Evolutionary conservation across 2,113 vertebrate genomes (phyloP).

Genomic region (Bos taurus): DNA sequence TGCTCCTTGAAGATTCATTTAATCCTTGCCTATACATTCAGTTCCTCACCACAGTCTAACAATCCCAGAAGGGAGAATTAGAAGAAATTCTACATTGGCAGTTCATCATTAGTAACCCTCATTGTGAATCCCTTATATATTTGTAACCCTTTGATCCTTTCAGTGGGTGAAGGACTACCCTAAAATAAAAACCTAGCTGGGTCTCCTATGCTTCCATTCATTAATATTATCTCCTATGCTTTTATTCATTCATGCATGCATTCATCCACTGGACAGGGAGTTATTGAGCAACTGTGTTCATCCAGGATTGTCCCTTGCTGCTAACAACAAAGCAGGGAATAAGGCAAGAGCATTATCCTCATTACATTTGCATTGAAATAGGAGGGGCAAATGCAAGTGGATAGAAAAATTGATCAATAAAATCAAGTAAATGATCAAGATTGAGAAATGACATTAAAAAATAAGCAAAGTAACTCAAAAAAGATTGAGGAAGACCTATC

Average conservation of each 20-base stretch:
- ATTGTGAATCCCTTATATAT: not conserved
- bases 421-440: not conserved
- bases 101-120: not conserved
- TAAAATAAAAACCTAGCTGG: not conserved
- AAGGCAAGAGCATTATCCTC: not conserved
- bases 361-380: not conserved
- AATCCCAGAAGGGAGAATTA: not conserved
- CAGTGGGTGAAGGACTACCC: not conserved
- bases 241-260: not conserved
- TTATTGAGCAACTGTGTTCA: not conserved
- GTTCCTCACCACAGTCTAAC: not conserved
- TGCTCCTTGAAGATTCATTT: not conserved
- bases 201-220: not conserved
- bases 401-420: not conserved
- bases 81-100: not conserved
- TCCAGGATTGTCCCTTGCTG: not conserved
- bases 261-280: not conserved
- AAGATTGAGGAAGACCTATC: not conserved
- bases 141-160: not conserved
- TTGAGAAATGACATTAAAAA: not conserved
- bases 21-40: not conserved
- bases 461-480: not conserved
- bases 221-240: not conserved
- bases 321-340: not conserved
- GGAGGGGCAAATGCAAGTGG: not conserved